Conservation (phyloP, 2,888 invertebrate species). For the Agriotes lineatus region DNA sequence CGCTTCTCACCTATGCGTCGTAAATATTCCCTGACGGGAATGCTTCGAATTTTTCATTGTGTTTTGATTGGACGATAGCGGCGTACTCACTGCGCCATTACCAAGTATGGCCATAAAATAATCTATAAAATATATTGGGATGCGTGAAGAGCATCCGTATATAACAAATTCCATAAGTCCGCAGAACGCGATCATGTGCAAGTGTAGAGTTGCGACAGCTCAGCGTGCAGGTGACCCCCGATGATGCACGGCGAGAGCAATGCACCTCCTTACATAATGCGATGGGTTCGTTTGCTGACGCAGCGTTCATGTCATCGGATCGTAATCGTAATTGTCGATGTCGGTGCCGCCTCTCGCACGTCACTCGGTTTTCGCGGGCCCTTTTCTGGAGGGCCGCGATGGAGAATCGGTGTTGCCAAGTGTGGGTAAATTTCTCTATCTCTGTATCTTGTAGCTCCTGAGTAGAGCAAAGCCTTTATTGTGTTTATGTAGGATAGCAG, state of each 20-base stretch:
- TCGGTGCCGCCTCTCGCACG: conserved; percentile 8
- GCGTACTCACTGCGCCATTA: conserved; percentile 28
- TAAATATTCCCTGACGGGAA: conserved; percentile 37
- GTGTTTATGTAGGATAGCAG: too few relatives aligned
- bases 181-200: conserved; percentile 22
- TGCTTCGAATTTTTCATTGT: conserved; percentile 38
- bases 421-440: too few relatives aligned
- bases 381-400: neutral
- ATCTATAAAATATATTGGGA: conserved; percentile 36
- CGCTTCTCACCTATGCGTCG: conserved; percentile 40
- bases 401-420: too few relatives aligned
- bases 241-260: conserved; percentile 50
- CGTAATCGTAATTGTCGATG: conserved; percentile 12
- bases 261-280: conserved; percentile 26
- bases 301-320: conserved; percentile 27
- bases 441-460: too few relatives aligned
- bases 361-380: neutral
- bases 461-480: too few relatives aligned
- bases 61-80: conserved; percentile 35
- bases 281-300: conserved; percentile 38
- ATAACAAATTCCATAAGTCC: conserved; percentile 33
- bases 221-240: conserved; percentile 33
- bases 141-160: conserved; percentile 36
- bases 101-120: conserved; percentile 29
- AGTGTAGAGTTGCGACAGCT: conserved; percentile 28